Conservation (phyloP, 2,797 vertebrate species). For the Vultur gryphus region DNA sequence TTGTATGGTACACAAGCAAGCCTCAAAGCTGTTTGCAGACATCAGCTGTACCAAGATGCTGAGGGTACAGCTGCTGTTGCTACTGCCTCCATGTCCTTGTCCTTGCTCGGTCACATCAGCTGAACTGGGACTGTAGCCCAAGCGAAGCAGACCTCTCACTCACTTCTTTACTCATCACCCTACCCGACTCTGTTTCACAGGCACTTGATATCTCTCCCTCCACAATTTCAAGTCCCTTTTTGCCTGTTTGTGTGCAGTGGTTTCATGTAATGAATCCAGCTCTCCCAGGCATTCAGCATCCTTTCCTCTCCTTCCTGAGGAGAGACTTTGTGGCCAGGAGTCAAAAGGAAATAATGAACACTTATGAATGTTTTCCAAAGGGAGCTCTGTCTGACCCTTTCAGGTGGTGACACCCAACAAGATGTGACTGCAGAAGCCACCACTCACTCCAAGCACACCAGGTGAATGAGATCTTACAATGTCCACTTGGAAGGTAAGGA, state of each 20-base stretch:
- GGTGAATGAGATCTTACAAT: neutral
- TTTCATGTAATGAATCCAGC: neutral
- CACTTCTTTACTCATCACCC: neutral
- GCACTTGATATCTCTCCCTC: neutral
- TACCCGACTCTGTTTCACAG: accelerated
- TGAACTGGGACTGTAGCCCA: neutral
- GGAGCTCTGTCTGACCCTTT: neutral
- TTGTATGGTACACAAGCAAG: neutral
- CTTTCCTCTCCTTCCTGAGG: neutral
- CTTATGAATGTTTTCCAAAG: accelerated
- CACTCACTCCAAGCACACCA: neutral
- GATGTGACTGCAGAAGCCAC: neutral
- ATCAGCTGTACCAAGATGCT: neutral
- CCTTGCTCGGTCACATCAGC: accelerated
- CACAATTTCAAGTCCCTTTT: neutral
- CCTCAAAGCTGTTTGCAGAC: neutral
- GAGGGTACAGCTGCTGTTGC: neutral
- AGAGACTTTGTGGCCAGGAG: neutral
- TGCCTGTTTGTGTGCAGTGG: neutral
- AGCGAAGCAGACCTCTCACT: neutral
- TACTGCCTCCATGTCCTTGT: neutral
- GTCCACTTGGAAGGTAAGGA: neutral
- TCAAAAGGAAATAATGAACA: neutral
- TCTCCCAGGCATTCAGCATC: neutral
- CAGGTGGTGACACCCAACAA: neutral